Base-by-base conservation (phyloP, 1,140 invertebrate genomes). In the Phocides pigmalion region DNA sequence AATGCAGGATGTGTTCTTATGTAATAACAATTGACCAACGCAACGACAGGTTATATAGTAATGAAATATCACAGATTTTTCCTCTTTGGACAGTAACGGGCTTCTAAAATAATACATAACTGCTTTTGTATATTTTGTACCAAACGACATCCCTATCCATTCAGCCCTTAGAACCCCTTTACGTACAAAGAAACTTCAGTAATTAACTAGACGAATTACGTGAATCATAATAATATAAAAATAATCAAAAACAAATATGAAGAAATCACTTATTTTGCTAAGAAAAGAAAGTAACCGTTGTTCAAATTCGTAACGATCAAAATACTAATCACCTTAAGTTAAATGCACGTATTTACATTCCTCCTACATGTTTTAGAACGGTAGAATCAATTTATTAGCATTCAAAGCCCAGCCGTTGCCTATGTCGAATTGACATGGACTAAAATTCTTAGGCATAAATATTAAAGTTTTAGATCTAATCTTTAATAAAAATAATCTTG, bases 1-100 rank as follows among this genome's bases (percentile, higher is more conserved):
- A 70, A 62, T 65, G 63, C 76, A 75, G 84, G 81, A 87, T 87
- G 84, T 85, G 83, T 75, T 75, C 80, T 86, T 89, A 92, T 90
- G 87, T 80, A 87, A 89, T 88, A 91, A 92, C 87, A 92, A 92
- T 92, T 92, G 91, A 92, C 91, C 84, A 91, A 91, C 85, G 80
- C 84, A 91, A 90, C 84, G 86, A 91, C 83, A 89, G 89, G 81
- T 89, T 91, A 89, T n/a, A n/a, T 81, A 88, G 85, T 90, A 89
- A 86, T 90, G 85, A 86, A 90, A 92, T 92, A 92, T 92, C 91
- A 92, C 91, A 92, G 91, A 92, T 91, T 85, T 88, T 91, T 88
- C 68, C 76, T 92, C 90, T 92, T 92, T 92, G 91, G 90, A 92
- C 87, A 88, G 87, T 88, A 90, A 90, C 78, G 85, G 87, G 89